Percentiles rank a stretch among this genome's conserved stretches.
Conservation (phyloP, 1,140 invertebrate species). For the Globodera ellingtonae region DNA sequence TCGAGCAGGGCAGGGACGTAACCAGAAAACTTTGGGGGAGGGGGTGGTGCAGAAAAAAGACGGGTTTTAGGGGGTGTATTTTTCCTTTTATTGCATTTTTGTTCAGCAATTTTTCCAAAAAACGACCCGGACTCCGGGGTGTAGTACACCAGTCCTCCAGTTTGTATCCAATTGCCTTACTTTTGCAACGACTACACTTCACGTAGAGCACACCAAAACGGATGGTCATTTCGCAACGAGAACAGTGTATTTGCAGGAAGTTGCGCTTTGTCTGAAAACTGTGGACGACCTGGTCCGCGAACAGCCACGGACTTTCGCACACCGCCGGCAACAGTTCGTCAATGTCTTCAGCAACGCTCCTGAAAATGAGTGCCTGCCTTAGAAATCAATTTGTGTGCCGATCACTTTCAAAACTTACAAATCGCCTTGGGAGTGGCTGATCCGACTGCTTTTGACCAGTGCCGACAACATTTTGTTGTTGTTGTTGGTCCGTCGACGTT, state of each 20-base stretch:
- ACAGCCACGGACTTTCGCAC: slow-evolving; percentile 3
- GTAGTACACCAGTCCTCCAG: too few species aligned
- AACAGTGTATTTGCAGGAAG: slow-evolving; percentile 14
- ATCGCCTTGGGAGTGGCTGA: slow-evolving; percentile 17
- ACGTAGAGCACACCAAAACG: slow-evolving; percentile 26
- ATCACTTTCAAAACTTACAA: slow-evolving; percentile 9
- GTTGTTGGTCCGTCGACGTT: not conserved
- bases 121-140: too few species aligned
- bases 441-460: slow-evolving; percentile 19
- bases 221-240: slow-evolving; percentile 23
- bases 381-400: not conserved
- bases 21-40: too few species aligned
- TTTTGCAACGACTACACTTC: slow-evolving; percentile 28
- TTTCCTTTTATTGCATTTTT: too few species aligned
- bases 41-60: too few species aligned
- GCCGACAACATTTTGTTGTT: not conserved
- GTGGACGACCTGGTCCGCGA: slow-evolving; percentile 8
- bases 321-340: slow-evolving; percentile 8
- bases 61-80: too few species aligned
- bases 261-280: slow-evolving; percentile 24
- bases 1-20: too few species aligned
- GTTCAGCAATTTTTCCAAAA: too few species aligned
- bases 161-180: not conserved
- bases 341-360: not conserved
- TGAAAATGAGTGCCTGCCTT: not conserved